phyloP scores from a whole-genome alignment of 64 coral and sea anemone species.

The Dendrophyllia cribrosa region DNA sequence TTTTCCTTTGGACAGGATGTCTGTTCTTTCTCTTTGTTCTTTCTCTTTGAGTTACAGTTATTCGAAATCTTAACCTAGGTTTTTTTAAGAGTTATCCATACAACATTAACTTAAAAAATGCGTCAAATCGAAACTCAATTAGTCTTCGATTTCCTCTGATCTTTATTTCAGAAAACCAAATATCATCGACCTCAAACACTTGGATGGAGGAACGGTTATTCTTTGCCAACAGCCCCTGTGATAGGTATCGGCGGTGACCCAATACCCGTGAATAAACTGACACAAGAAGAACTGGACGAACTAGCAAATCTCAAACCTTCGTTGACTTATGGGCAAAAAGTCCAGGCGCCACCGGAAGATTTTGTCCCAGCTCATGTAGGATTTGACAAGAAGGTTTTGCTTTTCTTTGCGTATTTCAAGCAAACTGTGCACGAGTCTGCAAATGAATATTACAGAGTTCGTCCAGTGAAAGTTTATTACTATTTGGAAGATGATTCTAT shows the following conservation, averaged over 20 bases:
- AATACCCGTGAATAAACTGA: conserved; percentile 90
- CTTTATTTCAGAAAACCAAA: conserved; percentile 77
- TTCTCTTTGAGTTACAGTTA: too few relatives aligned
- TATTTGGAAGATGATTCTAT: conserved; percentile 99
- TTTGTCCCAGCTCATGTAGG: conserved; percentile 97
- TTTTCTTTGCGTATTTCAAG: conserved; percentile 96
- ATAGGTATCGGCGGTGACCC: conserved; percentile 98
- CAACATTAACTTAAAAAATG: neutral
- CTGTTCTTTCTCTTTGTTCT: too few relatives aligned
- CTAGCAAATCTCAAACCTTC: conserved; percentile 95
- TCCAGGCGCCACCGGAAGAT: conserved; percentile 97
- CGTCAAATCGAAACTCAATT: too few relatives aligned
- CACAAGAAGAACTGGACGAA: conserved; percentile 97
- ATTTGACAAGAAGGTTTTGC: conserved; percentile 98
- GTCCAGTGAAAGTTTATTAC: conserved; percentile 99
- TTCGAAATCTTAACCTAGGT: too few relatives aligned
- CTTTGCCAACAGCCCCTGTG: conserved; percentile 74
- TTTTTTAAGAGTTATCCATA: too few relatives aligned
- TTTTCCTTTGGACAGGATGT: neutral
- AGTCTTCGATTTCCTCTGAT: neutral
- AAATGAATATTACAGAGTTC: conserved; percentile 92
- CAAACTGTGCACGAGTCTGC: conserved; percentile 98
- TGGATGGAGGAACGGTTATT: conserved; percentile 97
- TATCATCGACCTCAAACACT: conserved; percentile 96
- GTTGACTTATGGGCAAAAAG: conserved; percentile 96